A percentile compares a stretch with the other conserved stretches of the same genome.
Evolutionary conservation across 2,888 invertebrate genomes (phyloP).

Genomic region (Caenorhabditis wallacei): DNA sequence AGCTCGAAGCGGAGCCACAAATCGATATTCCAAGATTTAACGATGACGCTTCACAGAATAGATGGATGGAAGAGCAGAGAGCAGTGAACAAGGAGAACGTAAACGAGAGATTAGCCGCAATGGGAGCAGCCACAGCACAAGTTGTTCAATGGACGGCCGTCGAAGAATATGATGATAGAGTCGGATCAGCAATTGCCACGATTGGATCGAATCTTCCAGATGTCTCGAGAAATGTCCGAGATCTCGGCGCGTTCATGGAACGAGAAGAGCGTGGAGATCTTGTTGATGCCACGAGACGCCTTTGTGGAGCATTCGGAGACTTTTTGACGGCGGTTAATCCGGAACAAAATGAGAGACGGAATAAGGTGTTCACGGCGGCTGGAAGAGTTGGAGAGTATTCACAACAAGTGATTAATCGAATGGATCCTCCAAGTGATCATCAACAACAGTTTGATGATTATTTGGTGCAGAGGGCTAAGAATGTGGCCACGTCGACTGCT

Average conservation of each 20-base stretch:
- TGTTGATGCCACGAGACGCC: slow-evolving; percentile 91
- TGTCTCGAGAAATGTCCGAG: slow-evolving; percentile 93
- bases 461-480: slow-evolving; percentile 94
- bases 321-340: slow-evolving; percentile 96
- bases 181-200: slow-evolving; percentile 97
- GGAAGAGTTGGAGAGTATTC: slow-evolving; percentile 97
- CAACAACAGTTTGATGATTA: slow-evolving; percentile 87
- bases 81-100: slow-evolving; percentile 97
- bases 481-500: slow-evolving; percentile 98
- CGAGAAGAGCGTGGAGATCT: slow-evolving; percentile 84
- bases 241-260: slow-evolving; percentile 96
- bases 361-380: slow-evolving; percentile 90
- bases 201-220: slow-evolving; percentile 97
- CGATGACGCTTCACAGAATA: slow-evolving; percentile 71
- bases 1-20: slow-evolving; percentile 79
- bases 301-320: slow-evolving; percentile 94
- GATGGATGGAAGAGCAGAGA: slow-evolving; percentile 84
- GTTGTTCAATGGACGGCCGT: slow-evolving; percentile 90
- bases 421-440: slow-evolving; percentile 91
- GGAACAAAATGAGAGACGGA: slow-evolving; percentile 89
- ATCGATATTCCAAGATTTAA: slow-evolving; percentile 80
- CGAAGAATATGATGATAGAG: slow-evolving; percentile 92
- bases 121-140: slow-evolving; percentile 99
- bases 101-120: slow-evolving; percentile 96
- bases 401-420: slow-evolving; percentile 89